phyloP scores from a whole-genome alignment of 1,140 invertebrate species.

The Rhagoletis pomonella region DNA sequence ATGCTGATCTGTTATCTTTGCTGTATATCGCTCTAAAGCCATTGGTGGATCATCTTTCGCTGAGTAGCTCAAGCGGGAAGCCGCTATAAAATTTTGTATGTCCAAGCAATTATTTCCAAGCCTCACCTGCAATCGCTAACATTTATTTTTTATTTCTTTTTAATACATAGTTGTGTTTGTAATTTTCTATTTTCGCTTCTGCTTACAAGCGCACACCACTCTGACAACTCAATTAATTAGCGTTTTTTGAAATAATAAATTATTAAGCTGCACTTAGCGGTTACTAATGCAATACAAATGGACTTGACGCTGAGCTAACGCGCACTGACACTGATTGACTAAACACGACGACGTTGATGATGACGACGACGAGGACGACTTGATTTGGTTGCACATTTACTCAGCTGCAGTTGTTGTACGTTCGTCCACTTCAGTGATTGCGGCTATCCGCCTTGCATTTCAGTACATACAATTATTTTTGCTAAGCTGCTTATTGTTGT shows the following conservation, averaged over 20 bases:
- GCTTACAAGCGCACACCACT: conserved; percentile 7
- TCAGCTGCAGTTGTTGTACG: neutral
- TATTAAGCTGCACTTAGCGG: conserved; percentile 33
- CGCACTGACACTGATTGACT: conserved; percentile 44
- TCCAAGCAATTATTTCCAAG: neutral
- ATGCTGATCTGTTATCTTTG: neutral
- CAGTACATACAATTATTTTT: too few species aligned
- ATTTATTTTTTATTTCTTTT: neutral
- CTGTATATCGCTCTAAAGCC: neutral
- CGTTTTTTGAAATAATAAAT: conserved; percentile 48
- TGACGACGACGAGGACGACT: neutral
- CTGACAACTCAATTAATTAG: conserved; percentile 48
- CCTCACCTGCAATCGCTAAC: neutral
- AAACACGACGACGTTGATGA: neutral
- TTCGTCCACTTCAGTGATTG: neutral
- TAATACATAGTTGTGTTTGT: neutral
- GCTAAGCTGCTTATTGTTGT: neutral
- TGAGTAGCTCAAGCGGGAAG: neutral
- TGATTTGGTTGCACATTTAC: neutral
- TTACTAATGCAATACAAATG: conserved; percentile 45
- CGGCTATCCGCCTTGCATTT: neutral
- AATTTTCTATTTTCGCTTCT: conserved; percentile 37
- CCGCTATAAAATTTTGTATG: neutral
- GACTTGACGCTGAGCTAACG: conserved; percentile 37
- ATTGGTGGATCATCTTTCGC: conserved; percentile 1